Evolutionary conservation across 2,797 vertebrate species (phyloP).

Genomic region (Eurystomus glaucurus): DNA sequence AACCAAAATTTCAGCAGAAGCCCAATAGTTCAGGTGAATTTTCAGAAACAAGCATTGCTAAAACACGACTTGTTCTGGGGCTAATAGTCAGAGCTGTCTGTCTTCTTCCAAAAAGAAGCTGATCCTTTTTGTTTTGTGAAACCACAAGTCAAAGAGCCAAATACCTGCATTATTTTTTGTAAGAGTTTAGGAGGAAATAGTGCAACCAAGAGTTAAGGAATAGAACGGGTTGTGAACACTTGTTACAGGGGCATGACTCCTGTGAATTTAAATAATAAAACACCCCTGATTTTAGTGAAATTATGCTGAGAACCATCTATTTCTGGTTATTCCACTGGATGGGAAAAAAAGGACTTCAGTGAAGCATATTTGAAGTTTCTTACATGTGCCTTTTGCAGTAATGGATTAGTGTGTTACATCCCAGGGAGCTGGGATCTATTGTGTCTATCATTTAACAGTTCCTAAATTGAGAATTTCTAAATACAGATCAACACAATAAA

Average conservation of each 20-base stretch:
- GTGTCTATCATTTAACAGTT: background rate
- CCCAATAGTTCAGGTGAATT: background rate
- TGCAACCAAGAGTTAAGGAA: background rate
- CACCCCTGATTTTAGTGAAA: background rate
- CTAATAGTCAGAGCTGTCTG: background rate
- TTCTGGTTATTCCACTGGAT: background rate
- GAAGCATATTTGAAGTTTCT: background rate
- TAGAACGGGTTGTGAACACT: background rate
- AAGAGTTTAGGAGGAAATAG: background rate
- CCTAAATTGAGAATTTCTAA: constrained; percentile 33
- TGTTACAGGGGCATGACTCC: background rate
- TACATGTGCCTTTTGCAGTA: background rate
- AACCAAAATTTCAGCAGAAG: background rate
- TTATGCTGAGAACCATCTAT: background rate
- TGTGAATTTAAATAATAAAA: background rate
- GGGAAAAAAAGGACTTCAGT: background rate
- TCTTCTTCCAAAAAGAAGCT: background rate
- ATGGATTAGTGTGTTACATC: background rate
- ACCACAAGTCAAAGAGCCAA: background rate
- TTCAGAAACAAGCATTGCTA: background rate
- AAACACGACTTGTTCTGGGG: background rate
- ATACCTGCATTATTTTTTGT: background rate
- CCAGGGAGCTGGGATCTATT: background rate
- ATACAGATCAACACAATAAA: constrained; percentile 11
- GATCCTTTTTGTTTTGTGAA: background rate